A percentile compares a stretch with the other conserved stretches of the same genome.
Conservation (phyloP, 2,888 invertebrate genomes). For the Entomobrya multifasciata region DNA sequence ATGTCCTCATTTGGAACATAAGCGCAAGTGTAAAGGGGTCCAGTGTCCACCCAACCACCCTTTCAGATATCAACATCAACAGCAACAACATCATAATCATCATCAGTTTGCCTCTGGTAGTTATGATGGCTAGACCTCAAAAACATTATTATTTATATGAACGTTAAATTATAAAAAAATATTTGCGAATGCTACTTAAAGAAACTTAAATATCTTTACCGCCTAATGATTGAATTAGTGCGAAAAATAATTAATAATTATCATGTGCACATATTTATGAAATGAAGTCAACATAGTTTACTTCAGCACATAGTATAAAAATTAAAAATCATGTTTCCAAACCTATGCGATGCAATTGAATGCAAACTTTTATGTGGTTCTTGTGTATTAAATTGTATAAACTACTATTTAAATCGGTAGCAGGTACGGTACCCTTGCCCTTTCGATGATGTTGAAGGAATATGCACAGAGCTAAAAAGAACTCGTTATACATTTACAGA, state of each 20-base stretch:
- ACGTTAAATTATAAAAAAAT: background rate
- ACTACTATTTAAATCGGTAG: background rate
- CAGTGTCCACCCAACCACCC: constrained; percentile 74
- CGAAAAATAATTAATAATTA: too few relatives aligned
- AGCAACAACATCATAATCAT: constrained; percentile 42
- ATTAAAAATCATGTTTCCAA: background rate
- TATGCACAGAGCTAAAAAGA: background rate
- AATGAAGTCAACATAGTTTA: too few relatives aligned
- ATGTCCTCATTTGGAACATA: constrained; percentile 76
- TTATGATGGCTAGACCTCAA: constrained; percentile 44
- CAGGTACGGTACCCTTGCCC: background rate
- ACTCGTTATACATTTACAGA: background rate
- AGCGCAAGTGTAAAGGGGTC: constrained; percentile 76
- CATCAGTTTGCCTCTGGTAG: constrained; percentile 40
- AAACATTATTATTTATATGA: constrained; percentile 2
- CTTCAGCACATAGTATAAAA: too few relatives aligned
- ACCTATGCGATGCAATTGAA: background rate
- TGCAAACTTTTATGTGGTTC: background rate
- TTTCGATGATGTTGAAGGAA: constrained; percentile 11
- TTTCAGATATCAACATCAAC: constrained; percentile 70
- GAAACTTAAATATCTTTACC: background rate
- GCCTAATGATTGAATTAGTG: too few relatives aligned
- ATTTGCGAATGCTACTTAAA: too few relatives aligned
- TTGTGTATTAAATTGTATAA: constrained; percentile 24
- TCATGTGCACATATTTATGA: too few relatives aligned